Base-by-base conservation (phyloP, 2,888 invertebrate genomes). In the Apamea sordens region DNA sequence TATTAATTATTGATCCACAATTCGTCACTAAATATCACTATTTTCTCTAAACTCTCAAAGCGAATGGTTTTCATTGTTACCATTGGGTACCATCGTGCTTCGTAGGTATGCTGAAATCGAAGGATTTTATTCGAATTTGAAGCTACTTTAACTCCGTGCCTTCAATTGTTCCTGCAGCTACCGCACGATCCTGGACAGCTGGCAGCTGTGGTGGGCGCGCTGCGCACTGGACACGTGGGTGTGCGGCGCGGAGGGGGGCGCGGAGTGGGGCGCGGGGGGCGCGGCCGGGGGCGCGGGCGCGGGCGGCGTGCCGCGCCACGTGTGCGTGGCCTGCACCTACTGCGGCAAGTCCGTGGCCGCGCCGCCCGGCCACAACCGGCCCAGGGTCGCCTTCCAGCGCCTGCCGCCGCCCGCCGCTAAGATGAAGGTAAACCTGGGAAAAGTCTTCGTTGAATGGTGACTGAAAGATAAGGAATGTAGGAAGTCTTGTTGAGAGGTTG, bases 271-370 rank as follows among this genome's bases (percentile, higher is more conserved):
- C 78, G 89, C 80, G 85, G 79, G 79, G 21, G 83, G 97, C 98
- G 91, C 98, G 56, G 32, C 32, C 32, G 88, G 95, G 95, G 95
- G 77, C 95, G 95, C 79, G 86, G 84, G 95, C 76, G 89, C 77
- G 85, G 78, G 84, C 7, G 85, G 89, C 71, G 92, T 83, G 77
- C 90, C 93, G 89, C 92, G 93, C 10, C 93, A 93, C 89, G 95
- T 95, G 90, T 93, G 94, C 92, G 98, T 99, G 78, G 98, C 99
- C 10, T 99, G 99, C 95, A 99, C 98, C 92, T 99, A 99, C 96
- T 99, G 99, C 96, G 99, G 99, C 73, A 99, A 99, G 96, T 98
- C 98, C 84, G 98, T 99, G 87, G 98, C 98, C 1, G 98, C 98
- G 83, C 97, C 98, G 94, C 97, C 98, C 89, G 98, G 98, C 0